Evolutionary conservation across 2,888 invertebrate species (phyloP), one percentile per base, ranked within the genome.

Genomic region (Hydrotaea cyrtoneurina): DNA sequence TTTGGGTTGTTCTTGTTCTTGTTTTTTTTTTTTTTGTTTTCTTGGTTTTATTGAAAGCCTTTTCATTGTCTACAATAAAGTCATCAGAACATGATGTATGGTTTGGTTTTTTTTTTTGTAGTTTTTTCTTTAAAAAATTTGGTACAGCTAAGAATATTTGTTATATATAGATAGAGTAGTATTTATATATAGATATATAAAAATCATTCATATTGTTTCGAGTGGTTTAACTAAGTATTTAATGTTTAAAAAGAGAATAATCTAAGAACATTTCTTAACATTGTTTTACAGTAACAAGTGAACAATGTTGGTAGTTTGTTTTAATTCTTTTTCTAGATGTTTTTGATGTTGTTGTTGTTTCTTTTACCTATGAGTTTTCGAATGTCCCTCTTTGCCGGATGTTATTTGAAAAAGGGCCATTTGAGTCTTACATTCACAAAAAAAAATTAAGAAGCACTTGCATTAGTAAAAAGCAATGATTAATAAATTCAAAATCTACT

Each of bases 271-370:
- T 72, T 57, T 69, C 43, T 89, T 88, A 89, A 89, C 89, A 88
- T 89, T 89, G 86, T 83, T 86, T 88, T 88, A 89, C 87, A 66
- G 66, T 66, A 4, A 26, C 59, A 59, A 59, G 59, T 73, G 82
- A 80, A 80, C 80, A 80, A 73, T 57, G 62, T 66, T 71, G 36
- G 75, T 71, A 26, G 50, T 69, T 80, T 50, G 26, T 73, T 64
- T 39, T 66, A 19, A 17, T 17, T 0, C 8, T 17, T 21, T 21
- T 21, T 66, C 13, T 31, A 4, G 31, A 31, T 31, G 31, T 31
- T 31, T 2, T 31, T 31, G 31, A 4, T 31, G 31, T 31, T 31
- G 31, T 62, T 62, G 19, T 23, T 76, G 76, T 46, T 69, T 78
- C 74, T 78, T 78, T 66, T 78, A 72, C 80, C 72, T 76, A 76